These are phyloP conservation scores for Cliona cf. orientalis DNA, from an alignment of 37 sponge, comb jelly and placozoan genomes.

Conservation along the genomic window DNA sequence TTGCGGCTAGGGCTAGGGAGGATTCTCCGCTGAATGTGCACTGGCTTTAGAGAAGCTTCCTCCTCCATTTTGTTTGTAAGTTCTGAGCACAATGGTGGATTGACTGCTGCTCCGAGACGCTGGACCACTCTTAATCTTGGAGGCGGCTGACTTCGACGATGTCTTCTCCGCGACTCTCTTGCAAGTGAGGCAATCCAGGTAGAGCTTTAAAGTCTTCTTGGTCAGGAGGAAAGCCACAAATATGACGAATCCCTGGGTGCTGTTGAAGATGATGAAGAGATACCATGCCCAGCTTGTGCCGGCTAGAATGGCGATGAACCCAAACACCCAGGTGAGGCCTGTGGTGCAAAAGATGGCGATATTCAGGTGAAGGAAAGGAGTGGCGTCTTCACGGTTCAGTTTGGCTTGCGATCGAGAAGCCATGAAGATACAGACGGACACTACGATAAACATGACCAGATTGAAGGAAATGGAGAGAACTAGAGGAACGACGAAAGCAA, in stretches of 20 bases:
- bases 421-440: background rate
- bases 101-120: too few species aligned
- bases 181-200: constrained; percentile 1
- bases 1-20: too few species aligned
- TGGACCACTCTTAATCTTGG: too few species aligned
- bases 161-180: background rate
- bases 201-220: constrained; percentile 28
- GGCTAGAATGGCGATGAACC: constrained; percentile 40
- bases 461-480: constrained; percentile 29
- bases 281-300: constrained; percentile 55
- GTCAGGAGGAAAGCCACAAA: constrained; percentile 38
- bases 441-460: background rate
- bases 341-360: constrained; percentile 21
- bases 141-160: too few species aligned
- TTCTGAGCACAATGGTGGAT: too few species aligned
- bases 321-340: constrained; percentile 69
- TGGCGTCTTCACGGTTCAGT: background rate
- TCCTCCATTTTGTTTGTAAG: too few species aligned
- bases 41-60: too few species aligned
- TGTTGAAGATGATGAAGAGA: constrained; percentile 63
- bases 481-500: constrained; percentile 43
- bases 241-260: constrained; percentile 48
- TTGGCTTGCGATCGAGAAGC: background rate
- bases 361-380: constrained; percentile 13
- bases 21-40: too few species aligned